Percentiles rank a stretch among this genome's conserved stretches.
Conservation (phyloP, 1,140 invertebrate species). For the Euglossa dilemma region DNA sequence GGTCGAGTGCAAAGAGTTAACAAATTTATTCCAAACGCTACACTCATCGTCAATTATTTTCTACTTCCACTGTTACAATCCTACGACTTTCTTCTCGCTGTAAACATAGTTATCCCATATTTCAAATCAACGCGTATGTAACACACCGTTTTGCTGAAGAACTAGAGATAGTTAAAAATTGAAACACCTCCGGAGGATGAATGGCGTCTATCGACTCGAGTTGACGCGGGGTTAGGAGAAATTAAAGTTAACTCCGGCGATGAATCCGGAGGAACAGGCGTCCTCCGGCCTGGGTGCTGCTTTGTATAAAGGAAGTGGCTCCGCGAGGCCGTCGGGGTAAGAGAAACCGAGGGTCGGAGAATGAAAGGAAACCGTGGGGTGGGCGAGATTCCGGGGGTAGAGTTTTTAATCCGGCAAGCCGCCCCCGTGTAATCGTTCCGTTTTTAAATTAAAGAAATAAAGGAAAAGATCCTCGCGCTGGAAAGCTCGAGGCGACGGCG, state of each 20-base stretch:
- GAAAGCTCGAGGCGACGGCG: conserved; percentile 55
- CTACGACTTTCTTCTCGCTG: too few species aligned
- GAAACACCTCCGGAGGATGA: background rate
- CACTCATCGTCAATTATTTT: too few species aligned
- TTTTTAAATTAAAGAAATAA: conserved; percentile 80
- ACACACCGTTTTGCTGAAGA: too few species aligned
- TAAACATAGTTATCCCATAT: too few species aligned
- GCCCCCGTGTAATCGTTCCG: conserved; percentile 74
- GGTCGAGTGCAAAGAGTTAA: too few species aligned
- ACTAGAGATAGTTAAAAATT: background rate
- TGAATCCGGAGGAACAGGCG: conserved; percentile 56
- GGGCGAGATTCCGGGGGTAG: conserved; percentile 32
- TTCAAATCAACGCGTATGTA: too few species aligned
- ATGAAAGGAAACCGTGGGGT: conserved; percentile 48
- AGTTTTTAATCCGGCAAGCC: conserved; percentile 76
- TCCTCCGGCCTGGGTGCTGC: background rate
- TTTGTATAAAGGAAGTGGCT: conserved; percentile 56
- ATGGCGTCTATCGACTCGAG: background rate
- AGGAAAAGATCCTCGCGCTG: conserved; percentile 64
- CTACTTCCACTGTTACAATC: too few species aligned
- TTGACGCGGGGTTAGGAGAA: background rate
- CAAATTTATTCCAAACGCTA: too few species aligned
- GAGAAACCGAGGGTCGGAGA: conserved; percentile 56
- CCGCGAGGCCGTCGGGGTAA: conserved; percentile 7
- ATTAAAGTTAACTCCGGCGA: conserved; percentile 48